Base-by-base conservation (phyloP, 2,797 vertebrate species). In the Cetoscarus ocellatus region DNA sequence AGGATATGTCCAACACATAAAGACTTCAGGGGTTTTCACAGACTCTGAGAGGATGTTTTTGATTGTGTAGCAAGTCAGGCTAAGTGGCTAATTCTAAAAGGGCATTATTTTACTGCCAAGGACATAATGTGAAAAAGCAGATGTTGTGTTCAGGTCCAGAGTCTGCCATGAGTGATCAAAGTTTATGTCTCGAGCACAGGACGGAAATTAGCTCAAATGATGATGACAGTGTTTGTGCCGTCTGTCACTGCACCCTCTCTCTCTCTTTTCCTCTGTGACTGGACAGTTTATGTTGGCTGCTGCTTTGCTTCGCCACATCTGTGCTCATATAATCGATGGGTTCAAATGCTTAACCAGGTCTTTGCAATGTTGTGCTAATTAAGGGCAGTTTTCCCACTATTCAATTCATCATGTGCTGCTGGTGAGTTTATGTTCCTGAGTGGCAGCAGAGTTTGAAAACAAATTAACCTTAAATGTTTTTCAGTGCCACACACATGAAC, bases 251-350 rank as follows among this genome's bases (percentile, higher is more conserved):
- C 59, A 50, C 77, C 61, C 57, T 67, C 51, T 70, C 44, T 60
- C 42, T 1, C 57, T 47, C 51, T 70, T 40, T 62, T 38, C 0
- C 54, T 47, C 9, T 39, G 11, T 77, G 66, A 75, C 69, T 65
- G 50, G 71, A 65, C 66, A 73, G 82, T 85, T 90, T 85, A 82
- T 78, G 48, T 88, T 86, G 80, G 83, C 83, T 45, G 35, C 40
- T 6, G 15, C 52, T 51, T 15, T n/a, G 8, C 0, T 50, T 61
- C 64, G 42, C 58, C 60, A 82, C 86, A 88, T 81, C 80, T 86
- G 85, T 6, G 35, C 14, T 68, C 75, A 60, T 78, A 58, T 80
- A 75, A 70, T 75, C 57, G 38, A 56, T 47, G 43, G 57, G 52
- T 77, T 51, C 65, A 61, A 70, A 73, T 66, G 18, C 70, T 70